Evolutionary conservation across 2,888 invertebrate genomes (phyloP).

Genomic region (Apotomis capreana): DNA sequence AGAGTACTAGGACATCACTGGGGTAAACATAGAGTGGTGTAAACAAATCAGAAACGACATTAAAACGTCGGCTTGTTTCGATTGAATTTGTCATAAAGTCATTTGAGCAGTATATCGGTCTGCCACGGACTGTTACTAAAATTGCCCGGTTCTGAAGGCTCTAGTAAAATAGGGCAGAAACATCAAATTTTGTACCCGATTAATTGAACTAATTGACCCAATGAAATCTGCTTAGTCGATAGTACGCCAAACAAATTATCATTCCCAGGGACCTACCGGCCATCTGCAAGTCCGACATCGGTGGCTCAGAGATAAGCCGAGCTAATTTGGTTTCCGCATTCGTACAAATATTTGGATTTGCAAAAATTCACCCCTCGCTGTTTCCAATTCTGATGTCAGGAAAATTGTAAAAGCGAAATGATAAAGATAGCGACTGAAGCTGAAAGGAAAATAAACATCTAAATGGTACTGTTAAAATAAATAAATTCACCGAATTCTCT

Average conservation of each 20-base stretch:
- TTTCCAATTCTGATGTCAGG: constrained; percentile 15
- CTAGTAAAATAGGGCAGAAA: no score
- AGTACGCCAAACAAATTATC: constrained; percentile 8
- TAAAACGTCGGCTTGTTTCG: no score
- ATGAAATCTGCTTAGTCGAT: constrained; percentile 9
- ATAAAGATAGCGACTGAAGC: constrained; percentile 28
- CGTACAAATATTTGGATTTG: constrained; percentile 30
- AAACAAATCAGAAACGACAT: no score
- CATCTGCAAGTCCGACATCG: not conserved
- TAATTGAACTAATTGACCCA: constrained; percentile 15
- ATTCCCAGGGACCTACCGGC: constrained; percentile 15
- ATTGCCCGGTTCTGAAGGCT: no score
- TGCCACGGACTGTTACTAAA: no score
- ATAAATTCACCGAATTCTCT: constrained; percentile 25
- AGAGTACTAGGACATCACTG: no score
- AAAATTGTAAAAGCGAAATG: constrained; percentile 29
- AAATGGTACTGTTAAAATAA: constrained; percentile 8
- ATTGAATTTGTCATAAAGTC: no score
- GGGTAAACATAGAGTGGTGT: no score
- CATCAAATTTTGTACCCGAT: not conserved
- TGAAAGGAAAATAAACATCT: constrained; percentile 28
- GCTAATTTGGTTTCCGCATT: constrained; percentile 20
- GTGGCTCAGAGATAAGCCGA: constrained; percentile 10
- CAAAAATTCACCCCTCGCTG: constrained; percentile 13
- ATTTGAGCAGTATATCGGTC: no score